Evolutionary conservation across 2,888 invertebrate species (phyloP).

Genomic region (Noctua janthe): DNA sequence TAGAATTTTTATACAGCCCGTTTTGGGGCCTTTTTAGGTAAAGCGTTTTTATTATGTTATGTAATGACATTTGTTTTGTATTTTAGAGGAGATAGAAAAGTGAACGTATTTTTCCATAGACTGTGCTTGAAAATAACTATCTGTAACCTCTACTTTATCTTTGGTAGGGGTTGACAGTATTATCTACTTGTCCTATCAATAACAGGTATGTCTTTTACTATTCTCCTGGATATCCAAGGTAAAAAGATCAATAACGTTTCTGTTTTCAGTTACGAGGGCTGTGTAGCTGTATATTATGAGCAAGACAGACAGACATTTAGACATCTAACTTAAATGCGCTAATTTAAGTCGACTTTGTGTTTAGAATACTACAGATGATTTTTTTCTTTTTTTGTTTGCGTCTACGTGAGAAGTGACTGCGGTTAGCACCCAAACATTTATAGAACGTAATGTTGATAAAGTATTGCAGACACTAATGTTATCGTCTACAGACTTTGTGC

Average conservation of each 20-base stretch:
- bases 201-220: not conserved
- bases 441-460: not conserved
- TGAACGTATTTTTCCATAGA: constrained; percentile 5
- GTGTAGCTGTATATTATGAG: not conserved
- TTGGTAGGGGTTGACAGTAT: not conserved
- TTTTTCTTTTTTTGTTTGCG: not conserved
- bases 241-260: not conserved
- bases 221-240: not conserved
- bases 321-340: not conserved
- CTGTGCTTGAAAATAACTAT: not conserved
- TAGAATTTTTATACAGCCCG: constrained; percentile 63
- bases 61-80: constrained; percentile 46
- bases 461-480: constrained; percentile 1
- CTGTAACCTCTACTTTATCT: not conserved
- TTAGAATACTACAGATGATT: not conserved
- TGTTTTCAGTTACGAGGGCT: not conserved
- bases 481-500: not conserved
- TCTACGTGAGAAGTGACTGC: not conserved
- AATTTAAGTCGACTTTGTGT: not conserved
- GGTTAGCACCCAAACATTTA: constrained; percentile 6
- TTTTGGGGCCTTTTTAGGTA: constrained; percentile 70
- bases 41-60: constrained; percentile 56
- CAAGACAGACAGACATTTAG: not conserved
- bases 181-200: not conserved
- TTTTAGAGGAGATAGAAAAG: constrained; percentile 11